phyloP scores from a whole-genome alignment of 2,888 invertebrate genomes.

The Coelopa pilipes region DNA sequence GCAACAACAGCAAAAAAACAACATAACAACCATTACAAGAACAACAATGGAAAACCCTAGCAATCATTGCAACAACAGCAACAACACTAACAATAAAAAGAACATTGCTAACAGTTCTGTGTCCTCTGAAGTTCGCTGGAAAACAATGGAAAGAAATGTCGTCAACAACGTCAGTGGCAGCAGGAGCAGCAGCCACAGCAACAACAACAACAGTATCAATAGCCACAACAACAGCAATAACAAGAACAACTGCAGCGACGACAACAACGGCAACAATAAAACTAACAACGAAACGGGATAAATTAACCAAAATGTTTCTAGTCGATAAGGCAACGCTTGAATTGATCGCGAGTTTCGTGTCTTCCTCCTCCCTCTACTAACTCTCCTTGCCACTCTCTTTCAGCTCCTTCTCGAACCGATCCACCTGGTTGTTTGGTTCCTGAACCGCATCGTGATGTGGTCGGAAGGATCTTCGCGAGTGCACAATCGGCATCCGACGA shows the following conservation, averaged over 20 bases:
- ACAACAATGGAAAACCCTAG: conserved; percentile 37
- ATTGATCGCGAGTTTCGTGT: not conserved
- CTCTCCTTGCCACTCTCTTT: not conserved
- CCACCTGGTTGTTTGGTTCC: too few relatives aligned
- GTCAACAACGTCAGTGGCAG: conserved; percentile 4
- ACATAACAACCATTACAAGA: conserved; percentile 37
- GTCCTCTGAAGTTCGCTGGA: conserved; percentile 1
- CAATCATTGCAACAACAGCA: conserved; percentile 24
- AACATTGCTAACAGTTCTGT: too few relatives aligned
- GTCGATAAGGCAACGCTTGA: conserved; percentile 2
- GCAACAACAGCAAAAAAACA: conserved; percentile 41
- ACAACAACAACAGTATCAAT: not conserved
- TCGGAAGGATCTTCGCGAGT: too few relatives aligned
- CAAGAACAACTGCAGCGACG: too few relatives aligned
- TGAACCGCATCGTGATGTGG: too few relatives aligned
- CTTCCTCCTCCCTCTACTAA: not conserved
- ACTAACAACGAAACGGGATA: conserved; percentile 3
- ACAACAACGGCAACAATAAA: too few relatives aligned
- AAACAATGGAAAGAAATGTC: conserved; percentile 31
- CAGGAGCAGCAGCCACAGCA: not conserved
- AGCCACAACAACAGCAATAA: not conserved
- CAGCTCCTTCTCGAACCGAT: not conserved
- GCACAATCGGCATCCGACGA: too few relatives aligned
- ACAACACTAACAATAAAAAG: not conserved
- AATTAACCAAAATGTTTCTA: conserved; percentile 11